A percentile compares a stretch with the other conserved stretches of the same genome.
These are phyloP conservation scores for Ctenomys sociabilis DNA, from an alignment of 2,113 vertebrate species.

Conservation along the genomic window DNA sequence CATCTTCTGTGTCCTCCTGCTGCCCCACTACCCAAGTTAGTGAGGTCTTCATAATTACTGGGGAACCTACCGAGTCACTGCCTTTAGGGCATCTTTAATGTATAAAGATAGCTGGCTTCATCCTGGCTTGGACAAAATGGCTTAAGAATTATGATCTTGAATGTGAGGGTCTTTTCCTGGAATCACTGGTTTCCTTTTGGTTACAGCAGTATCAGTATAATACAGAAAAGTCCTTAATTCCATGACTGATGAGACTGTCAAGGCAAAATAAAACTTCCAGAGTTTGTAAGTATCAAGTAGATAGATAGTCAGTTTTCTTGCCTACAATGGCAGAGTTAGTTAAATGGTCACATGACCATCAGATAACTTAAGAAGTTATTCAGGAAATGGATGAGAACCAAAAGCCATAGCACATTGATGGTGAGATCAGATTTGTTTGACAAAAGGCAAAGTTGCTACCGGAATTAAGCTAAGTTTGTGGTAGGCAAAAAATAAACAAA, in stretches of 20 bases:
- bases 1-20: not conserved
- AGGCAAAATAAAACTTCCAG: not conserved
- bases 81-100: not conserved
- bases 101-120: not conserved
- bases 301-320: conserved; percentile 1
- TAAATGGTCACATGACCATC: conserved; percentile 5
- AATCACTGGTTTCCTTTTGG: not conserved
- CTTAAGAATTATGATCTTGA: not conserved
- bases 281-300: not conserved
- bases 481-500: conserved; percentile 36
- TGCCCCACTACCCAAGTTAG: not conserved
- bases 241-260: not conserved
- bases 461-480: not conserved
- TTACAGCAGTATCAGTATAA: not conserved
- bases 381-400: conserved; percentile 42
- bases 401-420: not conserved
- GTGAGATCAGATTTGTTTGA: not conserved
- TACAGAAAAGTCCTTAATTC: not conserved
- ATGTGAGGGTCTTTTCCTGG: not conserved
- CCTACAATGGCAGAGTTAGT: not conserved
- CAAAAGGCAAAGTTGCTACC: not conserved
- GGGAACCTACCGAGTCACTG: not conserved
- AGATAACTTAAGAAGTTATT: not conserved
- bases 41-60: not conserved
- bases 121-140: not conserved